Evolutionary conservation across 1,140 invertebrate genomes (phyloP).

Genomic region (Micrasema minimum): DNA sequence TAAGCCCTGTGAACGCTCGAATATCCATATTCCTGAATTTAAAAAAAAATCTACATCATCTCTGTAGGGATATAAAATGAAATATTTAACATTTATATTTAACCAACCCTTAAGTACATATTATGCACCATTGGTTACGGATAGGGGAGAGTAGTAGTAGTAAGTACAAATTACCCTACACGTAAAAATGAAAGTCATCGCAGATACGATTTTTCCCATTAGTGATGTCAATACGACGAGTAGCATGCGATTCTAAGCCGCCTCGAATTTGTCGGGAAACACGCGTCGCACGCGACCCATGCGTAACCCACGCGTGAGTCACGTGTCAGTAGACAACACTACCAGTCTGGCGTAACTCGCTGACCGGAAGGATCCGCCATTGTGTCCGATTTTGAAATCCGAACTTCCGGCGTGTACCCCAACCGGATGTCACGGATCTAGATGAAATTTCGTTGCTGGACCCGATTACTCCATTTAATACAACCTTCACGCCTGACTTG

Average conservation of each 20-base stretch:
- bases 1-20: too few species aligned
- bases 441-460: background rate
- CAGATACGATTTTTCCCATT: background rate
- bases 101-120: too few species aligned
- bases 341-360: background rate
- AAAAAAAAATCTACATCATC: too few species aligned
- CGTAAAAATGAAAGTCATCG: too few species aligned
- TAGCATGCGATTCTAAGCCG: background rate
- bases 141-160: too few species aligned
- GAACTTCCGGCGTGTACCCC: conserved; percentile 12
- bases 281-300: conserved; percentile 6
- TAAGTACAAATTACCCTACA: too few species aligned
- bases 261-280: background rate
- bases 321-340: background rate
- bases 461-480: background rate
- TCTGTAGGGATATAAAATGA: too few species aligned
- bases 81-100: too few species aligned
- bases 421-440: conserved; percentile 17
- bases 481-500: too few species aligned
- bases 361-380: conserved; percentile 16
- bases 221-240: background rate
- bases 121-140: too few species aligned
- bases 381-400: conserved; percentile 28
- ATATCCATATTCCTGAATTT: too few species aligned
- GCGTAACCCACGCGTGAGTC: background rate